Base-by-base conservation (phyloP, 2,888 invertebrate species). In the Pammene aurita region DNA sequence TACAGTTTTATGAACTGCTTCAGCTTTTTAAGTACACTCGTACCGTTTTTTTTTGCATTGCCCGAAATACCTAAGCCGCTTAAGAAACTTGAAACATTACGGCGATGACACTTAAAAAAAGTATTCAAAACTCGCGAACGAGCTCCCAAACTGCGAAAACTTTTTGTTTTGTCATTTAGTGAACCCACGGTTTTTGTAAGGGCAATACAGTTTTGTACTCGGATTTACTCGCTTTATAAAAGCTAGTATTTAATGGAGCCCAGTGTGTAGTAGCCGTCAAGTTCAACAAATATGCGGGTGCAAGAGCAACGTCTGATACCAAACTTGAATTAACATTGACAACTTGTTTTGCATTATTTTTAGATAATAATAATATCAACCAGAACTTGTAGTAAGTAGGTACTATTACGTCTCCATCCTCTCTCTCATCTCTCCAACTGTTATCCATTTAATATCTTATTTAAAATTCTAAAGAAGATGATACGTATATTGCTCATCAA, bases 41-140 rank as follows among this genome's bases (percentile, higher is more conserved):
- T 16, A 11, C n/a, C 42, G 14, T 56, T 26, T 57, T 56, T 41
- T 57, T 41, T 35, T 18, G 42, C 44, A 34, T 60, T 63, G 44
- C 50, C 42, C n/a, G 57, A 57, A 57, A 50, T 56, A 35, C 63
- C 67, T 57, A 68, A 74, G 80, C 75, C 81, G 72, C 76, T 75
- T 75, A 76, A 75, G 56, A 71, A 82, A 84, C 81, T 85, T 82
- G 71, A 76, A 77, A 78, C 84, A 84, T 86, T 85, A 86, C 80
- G 74, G 74, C 79, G 80, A 84, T 80, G 80, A 82, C 81, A 81
- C 78, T 72, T 65, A 66, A 69, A 78, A 82, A 84, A 84, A 84
- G 79, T 81, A 78, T 79, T 79, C 74, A 79, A 67, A 75, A 73
- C 79, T 85, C 86, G 80, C 82, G 82, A 84, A 86, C 82, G 84